These are phyloP conservation scores for Neoaliturus tenellus DNA, from an alignment of 2,888 invertebrate genomes.

Conservation along the genomic window DNA sequence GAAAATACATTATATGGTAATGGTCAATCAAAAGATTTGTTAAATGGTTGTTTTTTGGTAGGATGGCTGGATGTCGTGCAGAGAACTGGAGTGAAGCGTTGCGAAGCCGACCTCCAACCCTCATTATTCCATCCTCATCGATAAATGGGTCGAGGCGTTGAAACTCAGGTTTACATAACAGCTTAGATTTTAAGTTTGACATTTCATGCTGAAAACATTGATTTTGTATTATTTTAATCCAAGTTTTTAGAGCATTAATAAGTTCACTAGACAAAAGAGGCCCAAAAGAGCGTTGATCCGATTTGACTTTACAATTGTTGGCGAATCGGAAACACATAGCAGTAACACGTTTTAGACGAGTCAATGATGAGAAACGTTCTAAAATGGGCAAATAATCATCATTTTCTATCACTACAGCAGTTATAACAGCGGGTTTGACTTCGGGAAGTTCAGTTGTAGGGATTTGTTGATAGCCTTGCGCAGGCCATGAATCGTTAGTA, in stretches of 20 bases:
- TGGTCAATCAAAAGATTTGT: neutral
- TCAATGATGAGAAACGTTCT: neutral
- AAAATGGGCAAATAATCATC: neutral
- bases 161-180: neutral
- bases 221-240: neutral
- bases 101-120: conserved; percentile 1
- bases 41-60: neutral
- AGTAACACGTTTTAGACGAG: neutral
- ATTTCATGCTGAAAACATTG: neutral
- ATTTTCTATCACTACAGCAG: neutral
- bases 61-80: neutral
- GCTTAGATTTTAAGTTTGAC: neutral
- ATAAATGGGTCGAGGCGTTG: neutral
- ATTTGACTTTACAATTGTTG: neutral
- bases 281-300: neutral
- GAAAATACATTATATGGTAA: neutral
- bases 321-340: neutral
- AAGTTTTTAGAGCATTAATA: neutral
- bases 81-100: neutral
- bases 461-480: neutral
- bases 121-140: neutral
- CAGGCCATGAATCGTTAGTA: neutral
- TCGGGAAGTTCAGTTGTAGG: neutral
- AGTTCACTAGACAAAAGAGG: neutral
- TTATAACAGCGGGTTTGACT: neutral